Evolutionary conservation across 2,888 invertebrate genomes (phyloP).

Genomic region (Macrophya alboannulata): DNA sequence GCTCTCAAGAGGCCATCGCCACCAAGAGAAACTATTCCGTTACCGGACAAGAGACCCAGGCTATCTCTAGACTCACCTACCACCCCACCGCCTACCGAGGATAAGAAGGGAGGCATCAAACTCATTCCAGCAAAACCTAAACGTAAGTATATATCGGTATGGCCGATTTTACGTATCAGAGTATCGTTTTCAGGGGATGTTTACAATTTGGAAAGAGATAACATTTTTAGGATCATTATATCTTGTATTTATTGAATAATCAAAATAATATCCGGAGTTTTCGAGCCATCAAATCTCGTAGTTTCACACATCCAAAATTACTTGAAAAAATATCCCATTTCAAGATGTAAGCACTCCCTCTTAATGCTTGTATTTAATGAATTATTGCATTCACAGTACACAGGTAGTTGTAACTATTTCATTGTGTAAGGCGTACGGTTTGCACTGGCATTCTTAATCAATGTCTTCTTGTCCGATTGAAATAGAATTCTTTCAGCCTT

Average conservation of each 20-base stretch:
- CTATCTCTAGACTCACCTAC: slow-evolving; percentile 74
- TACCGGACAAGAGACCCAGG: slow-evolving; percentile 90
- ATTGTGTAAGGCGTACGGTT: slow-evolving; percentile 4
- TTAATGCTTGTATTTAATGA: background rate
- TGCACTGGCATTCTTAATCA: slow-evolving; percentile 2
- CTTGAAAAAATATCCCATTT: background rate
- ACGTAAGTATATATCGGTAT: slow-evolving; percentile 88
- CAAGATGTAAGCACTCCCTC: background rate
- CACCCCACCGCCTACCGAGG: slow-evolving; percentile 78
- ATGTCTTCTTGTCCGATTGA: background rate
- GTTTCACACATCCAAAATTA: background rate
- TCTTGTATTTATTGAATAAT: background rate
- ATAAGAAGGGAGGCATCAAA: slow-evolving; percentile 92
- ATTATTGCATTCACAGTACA: slow-evolving; percentile 34
- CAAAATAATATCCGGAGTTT: background rate
- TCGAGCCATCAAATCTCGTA: background rate
- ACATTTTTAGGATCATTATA: background rate
- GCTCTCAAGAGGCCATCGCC: slow-evolving; percentile 80
- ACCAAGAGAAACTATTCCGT: slow-evolving; percentile 70
- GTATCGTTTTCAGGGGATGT: slow-evolving; percentile 28
- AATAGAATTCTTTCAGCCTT: background rate
- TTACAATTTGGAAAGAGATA: background rate
- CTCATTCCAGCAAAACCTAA: slow-evolving; percentile 93
- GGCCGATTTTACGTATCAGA: slow-evolving; percentile 53
- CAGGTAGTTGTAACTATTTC: slow-evolving; percentile 12